A percentile compares a stretch with the other conserved stretches of the same genome.
phyloP scores from a whole-genome alignment of 2,888 invertebrate genomes.

The Poecilobothrus nobilitatus region DNA sequence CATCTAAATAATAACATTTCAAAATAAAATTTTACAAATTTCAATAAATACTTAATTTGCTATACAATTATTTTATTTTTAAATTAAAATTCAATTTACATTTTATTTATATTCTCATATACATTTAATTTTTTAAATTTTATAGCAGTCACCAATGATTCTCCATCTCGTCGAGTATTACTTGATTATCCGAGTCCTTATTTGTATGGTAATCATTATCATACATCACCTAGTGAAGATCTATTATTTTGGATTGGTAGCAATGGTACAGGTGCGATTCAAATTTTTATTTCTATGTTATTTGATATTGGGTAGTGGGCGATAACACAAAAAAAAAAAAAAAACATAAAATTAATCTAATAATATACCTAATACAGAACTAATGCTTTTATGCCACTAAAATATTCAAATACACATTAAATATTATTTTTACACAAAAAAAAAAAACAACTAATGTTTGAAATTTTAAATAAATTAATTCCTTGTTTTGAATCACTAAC shows the following conservation, averaged over 20 bases:
- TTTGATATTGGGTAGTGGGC: neutral
- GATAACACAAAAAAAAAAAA: neutral
- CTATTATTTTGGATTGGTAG: slow-evolving; percentile 66
- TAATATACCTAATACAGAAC: slow-evolving; percentile 6
- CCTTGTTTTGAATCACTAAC: no score
- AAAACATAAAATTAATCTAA: neutral
- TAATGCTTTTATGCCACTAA: no score
- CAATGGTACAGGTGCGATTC: slow-evolving; percentile 51
- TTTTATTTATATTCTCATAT: neutral
- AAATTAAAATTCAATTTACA: neutral
- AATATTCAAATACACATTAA: no score
- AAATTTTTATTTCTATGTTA: slow-evolving; percentile 18
- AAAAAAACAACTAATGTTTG: no score
- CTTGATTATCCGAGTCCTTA: slow-evolving; percentile 44
- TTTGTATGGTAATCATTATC: slow-evolving; percentile 45
- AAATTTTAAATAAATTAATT: no score
- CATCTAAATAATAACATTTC: no score
- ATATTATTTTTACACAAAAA: no score
- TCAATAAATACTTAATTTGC: no score
- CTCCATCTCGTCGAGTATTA: slow-evolving; percentile 44
- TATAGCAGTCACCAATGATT: slow-evolving; percentile 36
- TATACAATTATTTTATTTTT: neutral
- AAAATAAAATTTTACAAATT: no score
- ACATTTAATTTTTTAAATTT: neutral
- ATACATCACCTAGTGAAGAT: slow-evolving; percentile 60